phyloP scores from a whole-genome alignment of 2,888 invertebrate species.

The Sceliomorpha sp. region DNA sequence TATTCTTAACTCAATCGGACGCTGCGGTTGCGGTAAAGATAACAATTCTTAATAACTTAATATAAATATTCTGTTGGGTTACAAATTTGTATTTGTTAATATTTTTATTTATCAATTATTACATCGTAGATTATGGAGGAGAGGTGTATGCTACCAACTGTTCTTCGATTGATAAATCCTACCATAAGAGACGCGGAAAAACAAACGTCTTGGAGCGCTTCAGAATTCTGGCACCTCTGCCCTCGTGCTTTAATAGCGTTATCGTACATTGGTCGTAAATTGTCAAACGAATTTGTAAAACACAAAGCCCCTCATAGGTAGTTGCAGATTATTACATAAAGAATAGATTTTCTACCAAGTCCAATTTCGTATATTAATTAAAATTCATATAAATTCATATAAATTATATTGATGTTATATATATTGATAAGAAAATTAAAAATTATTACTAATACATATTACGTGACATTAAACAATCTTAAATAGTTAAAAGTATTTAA shows the following conservation, averaged over 20 bases:
- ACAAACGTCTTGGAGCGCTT: constrained; percentile 56
- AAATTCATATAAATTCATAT: no score
- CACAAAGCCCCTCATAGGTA: constrained; percentile 68
- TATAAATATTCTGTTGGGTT: no score
- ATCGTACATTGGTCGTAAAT: constrained; percentile 61
- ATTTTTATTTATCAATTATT: neutral
- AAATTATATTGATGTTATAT: no score
- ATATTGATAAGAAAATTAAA: no score
- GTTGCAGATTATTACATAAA: constrained; percentile 2
- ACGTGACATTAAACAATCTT: neutral
- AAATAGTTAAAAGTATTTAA: no score
- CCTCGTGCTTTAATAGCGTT: constrained; percentile 65
- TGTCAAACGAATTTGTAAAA: constrained; percentile 68
- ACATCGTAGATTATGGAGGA: constrained; percentile 63
- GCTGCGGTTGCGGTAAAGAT: constrained; percentile 62
- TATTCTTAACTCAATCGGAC: constrained; percentile 59
- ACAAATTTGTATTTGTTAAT: neutral
- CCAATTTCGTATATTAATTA: no score
- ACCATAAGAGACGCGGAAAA: neutral
- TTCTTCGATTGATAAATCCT: constrained; percentile 64
- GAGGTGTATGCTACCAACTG: constrained; percentile 50
- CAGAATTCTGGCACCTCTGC: constrained; percentile 67
- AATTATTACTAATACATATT: no score
- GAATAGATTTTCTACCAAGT: no score
- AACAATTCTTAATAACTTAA: neutral